phyloP scores from a whole-genome alignment of 1,140 invertebrate genomes.

The Lethrus apterus region DNA sequence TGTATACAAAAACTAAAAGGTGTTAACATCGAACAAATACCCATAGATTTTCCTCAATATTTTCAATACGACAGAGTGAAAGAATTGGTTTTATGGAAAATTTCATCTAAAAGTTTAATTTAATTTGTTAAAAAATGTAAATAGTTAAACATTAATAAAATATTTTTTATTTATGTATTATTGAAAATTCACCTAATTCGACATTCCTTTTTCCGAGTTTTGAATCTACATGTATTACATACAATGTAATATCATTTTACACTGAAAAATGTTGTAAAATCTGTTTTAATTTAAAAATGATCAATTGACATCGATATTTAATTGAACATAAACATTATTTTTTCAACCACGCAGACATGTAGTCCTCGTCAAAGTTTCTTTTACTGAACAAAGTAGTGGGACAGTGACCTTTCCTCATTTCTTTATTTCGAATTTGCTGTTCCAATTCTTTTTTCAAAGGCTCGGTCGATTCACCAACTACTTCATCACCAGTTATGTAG shows the following conservation, averaged over 20 bases:
- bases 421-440: constrained; percentile 26
- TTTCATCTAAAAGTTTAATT: constrained; percentile 33
- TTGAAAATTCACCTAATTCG: no score
- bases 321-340: constrained; percentile 7
- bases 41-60: constrained; percentile 71
- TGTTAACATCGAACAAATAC: constrained; percentile 50
- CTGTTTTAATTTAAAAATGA: no score
- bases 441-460: constrained; percentile 26
- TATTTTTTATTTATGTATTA: no score
- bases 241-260: no score
- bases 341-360: constrained; percentile 21
- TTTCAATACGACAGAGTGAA: constrained; percentile 73
- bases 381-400: constrained; percentile 15
- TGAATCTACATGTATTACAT: no score
- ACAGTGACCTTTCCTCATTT: constrained; percentile 23
- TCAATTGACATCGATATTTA: no score
- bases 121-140: neutral
- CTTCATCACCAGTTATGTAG: constrained; percentile 24
- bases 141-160: no score
- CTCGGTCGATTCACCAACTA: constrained; percentile 20
- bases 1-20: constrained; percentile 47
- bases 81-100: constrained; percentile 68
- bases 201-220: neutral
- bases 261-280: no score
- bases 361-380: constrained; percentile 14